phyloP scores from a whole-genome alignment of 92 coral and sea anemone species.

The Epizoanthus scotinus region DNA sequence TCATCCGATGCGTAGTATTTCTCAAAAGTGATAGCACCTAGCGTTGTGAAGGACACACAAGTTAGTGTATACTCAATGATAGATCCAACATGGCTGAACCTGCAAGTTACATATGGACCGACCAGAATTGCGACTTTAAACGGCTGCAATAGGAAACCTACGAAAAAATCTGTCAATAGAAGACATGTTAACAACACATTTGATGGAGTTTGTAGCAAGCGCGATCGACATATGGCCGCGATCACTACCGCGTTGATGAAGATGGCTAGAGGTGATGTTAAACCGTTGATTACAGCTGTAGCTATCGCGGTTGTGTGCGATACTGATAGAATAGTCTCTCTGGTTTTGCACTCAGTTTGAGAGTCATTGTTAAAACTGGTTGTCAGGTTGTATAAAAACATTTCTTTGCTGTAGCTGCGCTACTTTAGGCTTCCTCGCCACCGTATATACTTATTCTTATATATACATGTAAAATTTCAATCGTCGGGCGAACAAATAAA shows the following conservation, averaged over 20 bases:
- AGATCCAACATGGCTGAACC: background rate
- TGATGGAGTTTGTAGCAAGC: slow-evolving; percentile 17
- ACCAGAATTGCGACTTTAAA: background rate
- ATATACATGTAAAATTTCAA: no score
- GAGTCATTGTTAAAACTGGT: no score
- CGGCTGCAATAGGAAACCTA: slow-evolving; percentile 19
- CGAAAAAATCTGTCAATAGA: slow-evolving; percentile 26
- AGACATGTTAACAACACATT: slow-evolving; percentile 17
- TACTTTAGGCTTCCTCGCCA: no score
- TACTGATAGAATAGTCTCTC: background rate
- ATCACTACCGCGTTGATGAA: slow-evolving; percentile 2
- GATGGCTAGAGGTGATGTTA: background rate
- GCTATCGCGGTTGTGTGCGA: slow-evolving; percentile 12
- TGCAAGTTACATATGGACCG: background rate
- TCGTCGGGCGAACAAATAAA: no score
- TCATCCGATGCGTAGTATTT: slow-evolving; percentile 9
- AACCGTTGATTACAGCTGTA: slow-evolving; percentile 15
- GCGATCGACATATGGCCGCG: background rate
- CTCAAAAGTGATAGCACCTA: slow-evolving; percentile 6
- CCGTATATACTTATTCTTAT: no score
- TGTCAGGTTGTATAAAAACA: no score
- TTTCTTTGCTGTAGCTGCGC: no score
- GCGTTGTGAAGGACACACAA: slow-evolving; percentile 28
- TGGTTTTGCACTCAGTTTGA: background rate
- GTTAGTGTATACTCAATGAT: slow-evolving; percentile 28